Base-by-base conservation (phyloP, 2,888 invertebrate species). In the Meiosimyza platycephala region DNA sequence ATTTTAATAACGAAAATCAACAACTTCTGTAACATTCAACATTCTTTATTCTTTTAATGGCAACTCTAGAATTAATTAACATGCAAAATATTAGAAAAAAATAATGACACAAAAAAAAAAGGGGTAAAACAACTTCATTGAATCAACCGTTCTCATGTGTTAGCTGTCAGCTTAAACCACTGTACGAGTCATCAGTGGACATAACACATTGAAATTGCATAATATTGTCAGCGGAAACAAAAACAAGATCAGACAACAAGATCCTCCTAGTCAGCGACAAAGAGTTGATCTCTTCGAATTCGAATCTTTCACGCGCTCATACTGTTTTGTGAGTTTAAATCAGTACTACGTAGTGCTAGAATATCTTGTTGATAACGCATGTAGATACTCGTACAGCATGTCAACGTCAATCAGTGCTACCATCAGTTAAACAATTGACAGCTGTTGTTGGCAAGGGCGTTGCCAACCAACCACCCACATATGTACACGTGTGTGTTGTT, bases 331-430 rank as follows among this genome's bases (percentile, higher is more conserved):
- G n/a, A 47, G 68, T 33, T 57, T 50, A 47, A 57, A 67, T 59
- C 68, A 68, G 57, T 59, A 51, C 50, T 7, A 40, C 9, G 4
- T 48, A 69, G 33, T 69, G 68, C 22, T 59, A 51, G 40, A 47
- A 57, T 51, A n/a, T 40, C 9, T 69, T 69, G 68, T 69, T 69
- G 68, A 69, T 59, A 62, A 48, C 28, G 50, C 60, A 57, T 59
- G 59, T 74, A n/a, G n/a, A n/a, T n/a, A 73, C 73, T 47, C 72
- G 22, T 66, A 65, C 69, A 63, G 65, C 63, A 66, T 75, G 75
- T 73, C 68, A 67, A 64, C 67, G 72, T 68, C 67, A 52, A 73
- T 69, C 54, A 74, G 54, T 28, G 66, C 18, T 9, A 63, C 60
- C 22, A 54, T 57, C 22, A 67, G 68, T 52, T 33, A 64, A 52